Evolutionary conservation across 2,113 vertebrate species (phyloP), one percentile per base, ranked within the genome.

Genomic region (Amphilophus citrinellus): DNA sequence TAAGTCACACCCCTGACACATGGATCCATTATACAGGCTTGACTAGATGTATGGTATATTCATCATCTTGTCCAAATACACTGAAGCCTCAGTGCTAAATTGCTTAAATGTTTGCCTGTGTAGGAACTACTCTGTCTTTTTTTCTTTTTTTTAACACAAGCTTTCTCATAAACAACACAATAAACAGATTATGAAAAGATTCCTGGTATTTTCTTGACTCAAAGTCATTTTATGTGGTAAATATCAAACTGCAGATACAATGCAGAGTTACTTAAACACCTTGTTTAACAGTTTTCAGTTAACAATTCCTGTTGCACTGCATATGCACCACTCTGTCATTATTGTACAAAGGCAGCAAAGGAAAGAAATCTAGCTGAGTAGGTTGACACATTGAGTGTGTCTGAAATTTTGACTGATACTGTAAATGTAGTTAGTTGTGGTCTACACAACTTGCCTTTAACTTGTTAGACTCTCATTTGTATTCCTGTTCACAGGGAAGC

Each of bases 1-100:
- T 6, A 76, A 89, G 91, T 90, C 89, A 60, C 76, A 78, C 88
- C 78, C 78, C 80, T 84, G 90, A 90, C 92, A 91, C 91, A 86
- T 32, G 78, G 85, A 92, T 92, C 88, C 89, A 91, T 93, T 88
- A 91, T 24, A 76, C 86, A 73, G 63, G 77, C 84, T 56, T 73
- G 83, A 89, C 84, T 76, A 82, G 61, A 90, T 80, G 84, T 89
- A 71, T 50, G 39, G 79, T 83, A 35, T 63, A 90, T 92, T 90
- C 80, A 91, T 92, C 91, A 90, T 88, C 58, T 80, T 87, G 88
- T 88, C 84, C 81, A 77, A 84, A 83, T 59, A 53, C 79, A 44
- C 83, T 80, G 61, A 60, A 44, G 24, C 47, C 79, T 56, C 42
- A 4, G 1, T 1, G 66, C 61, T 10, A 61, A 68, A 66, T 24